Evolutionary conservation across 2,113 vertebrate genomes (phyloP), one percentile per base, ranked within the genome.

Genomic region (Gobiocypris rarus): DNA sequence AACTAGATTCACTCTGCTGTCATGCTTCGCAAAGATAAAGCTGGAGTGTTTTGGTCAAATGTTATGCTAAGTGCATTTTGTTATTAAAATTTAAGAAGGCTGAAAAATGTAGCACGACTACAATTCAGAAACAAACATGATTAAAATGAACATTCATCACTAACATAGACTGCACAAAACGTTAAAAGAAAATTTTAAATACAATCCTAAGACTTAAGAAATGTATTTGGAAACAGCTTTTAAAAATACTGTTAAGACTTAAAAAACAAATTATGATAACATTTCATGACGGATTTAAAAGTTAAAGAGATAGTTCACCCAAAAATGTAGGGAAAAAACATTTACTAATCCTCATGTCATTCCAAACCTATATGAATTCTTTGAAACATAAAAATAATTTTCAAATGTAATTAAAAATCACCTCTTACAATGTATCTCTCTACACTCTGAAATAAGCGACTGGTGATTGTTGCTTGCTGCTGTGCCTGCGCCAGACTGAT

Each of bases 41-140:
- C 75, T 24, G 74, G 74, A 76, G 34, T 78, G 75, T 61, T 59
- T 75, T 52, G 73, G 45, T 75, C 45, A 75, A 75, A 75, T 75
- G 3, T 52, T 50, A 28, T 4, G 13, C 6, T 13, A 22, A 48
- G 17, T 67, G 78, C 41, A 61, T 79, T 61, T 45, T 26, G 38
- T 14, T 28, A 79, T 28, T 45, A 17, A 17, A 48, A 48, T 34
- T 11, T 50, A 34, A 56, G 17, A n/a, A 34, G 31, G 31, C 52
- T 14, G 11, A 58, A 58, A 56, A 28, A 78, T 14, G 5, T n/a
- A 61, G n/a, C 11, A 79, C 61, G 11, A 38, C 22, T 77, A 67
- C 38, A 65, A 48, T 65, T 17, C 14, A 79, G 14, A 48, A 45
- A 48, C 52, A 28, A 48, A 61, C 22, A 61, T 59, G 19, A 77